Evolutionary conservation across 2,888 invertebrate genomes (phyloP).

Genomic region (Tetropium fuscum): DNA sequence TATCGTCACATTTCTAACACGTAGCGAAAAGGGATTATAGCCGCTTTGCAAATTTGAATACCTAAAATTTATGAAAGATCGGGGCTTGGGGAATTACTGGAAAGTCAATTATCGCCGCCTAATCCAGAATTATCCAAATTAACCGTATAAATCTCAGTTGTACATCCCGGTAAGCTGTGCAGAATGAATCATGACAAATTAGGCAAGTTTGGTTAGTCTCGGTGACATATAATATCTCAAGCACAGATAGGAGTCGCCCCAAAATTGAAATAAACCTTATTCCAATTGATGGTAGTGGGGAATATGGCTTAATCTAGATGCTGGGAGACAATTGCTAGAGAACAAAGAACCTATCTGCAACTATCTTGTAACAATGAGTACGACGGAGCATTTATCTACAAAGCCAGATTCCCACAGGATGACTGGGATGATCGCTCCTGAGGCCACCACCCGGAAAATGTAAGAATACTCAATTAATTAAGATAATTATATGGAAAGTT

Average conservation of each 20-base stretch:
- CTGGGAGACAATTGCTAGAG: constrained; percentile 22
- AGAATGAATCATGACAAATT: constrained; percentile 15
- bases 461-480: constrained; percentile 27
- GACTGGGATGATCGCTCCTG: constrained; percentile 22
- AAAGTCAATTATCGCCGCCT: constrained; percentile 9
- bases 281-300: constrained; percentile 15
- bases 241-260: background rate
- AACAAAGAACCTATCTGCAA: constrained; percentile 30
- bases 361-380: constrained; percentile 25
- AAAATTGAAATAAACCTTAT: constrained; percentile 10
- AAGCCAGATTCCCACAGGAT: constrained; percentile 29
- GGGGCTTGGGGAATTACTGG: constrained; percentile 6
- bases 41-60: no score
- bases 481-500: constrained; percentile 25
- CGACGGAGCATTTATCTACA: constrained; percentile 28
- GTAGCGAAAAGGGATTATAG: no score
- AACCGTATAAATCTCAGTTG: constrained; percentile 11
- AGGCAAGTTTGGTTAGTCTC: constrained; percentile 4
- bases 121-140: constrained; percentile 15
- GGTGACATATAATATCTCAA: constrained; percentile 3
- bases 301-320: constrained; percentile 22
- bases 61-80: no score
- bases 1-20: no score
- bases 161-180: constrained; percentile 6
- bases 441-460: constrained; percentile 28